Percentiles rank a stretch among this genome's conserved stretches.
Conservation (phyloP, 1,140 invertebrate species). For the Solen grandis region DNA sequence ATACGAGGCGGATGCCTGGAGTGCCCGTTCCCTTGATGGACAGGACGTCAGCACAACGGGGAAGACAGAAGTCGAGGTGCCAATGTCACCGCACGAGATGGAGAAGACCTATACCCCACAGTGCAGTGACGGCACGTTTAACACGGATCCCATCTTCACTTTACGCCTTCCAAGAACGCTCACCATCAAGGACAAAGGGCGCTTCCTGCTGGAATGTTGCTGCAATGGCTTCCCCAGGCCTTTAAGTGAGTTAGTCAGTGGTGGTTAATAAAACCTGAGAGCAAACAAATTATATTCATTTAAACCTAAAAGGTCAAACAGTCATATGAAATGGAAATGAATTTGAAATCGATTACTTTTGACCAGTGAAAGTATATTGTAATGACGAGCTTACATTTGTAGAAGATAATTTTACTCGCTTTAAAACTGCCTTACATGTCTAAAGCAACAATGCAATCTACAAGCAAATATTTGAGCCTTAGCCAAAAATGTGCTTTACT, state of each 20-base stretch:
- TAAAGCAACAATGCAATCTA: too few relatives aligned
- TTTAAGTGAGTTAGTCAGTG: constrained; percentile 28
- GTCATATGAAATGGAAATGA: too few relatives aligned
- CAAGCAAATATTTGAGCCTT: too few relatives aligned
- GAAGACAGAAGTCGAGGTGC: neutral
- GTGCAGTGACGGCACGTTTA: neutral
- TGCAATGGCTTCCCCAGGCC: constrained; percentile 34
- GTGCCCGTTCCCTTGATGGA: constrained; percentile 12
- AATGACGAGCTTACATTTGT: too few relatives aligned
- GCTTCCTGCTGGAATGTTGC: constrained; percentile 37
- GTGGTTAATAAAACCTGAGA: too few relatives aligned
- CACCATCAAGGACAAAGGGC: constrained; percentile 28
- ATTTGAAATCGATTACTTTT: too few relatives aligned
- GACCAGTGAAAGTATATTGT: too few relatives aligned
- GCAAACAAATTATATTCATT: too few relatives aligned
- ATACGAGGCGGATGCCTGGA: constrained; percentile 26
- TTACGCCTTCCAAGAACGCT: constrained; percentile 16
- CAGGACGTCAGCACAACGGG: neutral
- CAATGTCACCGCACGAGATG: neutral
- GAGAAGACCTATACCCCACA: neutral
- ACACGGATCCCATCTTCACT: constrained; percentile 10
- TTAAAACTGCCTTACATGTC: too few relatives aligned
- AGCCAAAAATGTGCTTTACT: too few relatives aligned
- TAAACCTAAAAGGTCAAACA: too few relatives aligned
- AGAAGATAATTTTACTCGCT: too few relatives aligned